Base-by-base conservation (phyloP, 1,140 invertebrate genomes). In the Caenorhabditis brenneri region DNA sequence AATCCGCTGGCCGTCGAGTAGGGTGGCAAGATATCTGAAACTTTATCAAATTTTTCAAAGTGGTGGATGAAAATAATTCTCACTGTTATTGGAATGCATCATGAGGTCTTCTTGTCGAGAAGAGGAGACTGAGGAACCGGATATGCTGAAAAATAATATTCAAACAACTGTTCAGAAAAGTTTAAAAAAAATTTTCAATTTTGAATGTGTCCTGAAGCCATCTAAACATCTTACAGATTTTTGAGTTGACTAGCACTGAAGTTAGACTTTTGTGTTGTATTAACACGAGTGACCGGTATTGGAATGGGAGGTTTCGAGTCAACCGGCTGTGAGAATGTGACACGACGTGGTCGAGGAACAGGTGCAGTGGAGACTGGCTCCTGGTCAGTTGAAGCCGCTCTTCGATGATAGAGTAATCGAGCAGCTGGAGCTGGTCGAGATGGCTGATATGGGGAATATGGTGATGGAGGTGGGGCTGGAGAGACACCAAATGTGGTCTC, bases 171-270 rank as follows among this genome's bases (percentile, higher is more conserved):
- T 36, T 58, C 15, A 10, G 31, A 19, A 29, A 36, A 65, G 33
- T 39, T 65, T 16, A 9, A 36, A 16, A 16, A 33, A 0, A n/a
- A 36, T 65, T 39, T 65, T 65, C n/a, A 12, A 27, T 27, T 27
- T 33, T 36, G 19, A 36, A 27, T 36, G 7, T 7, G 36, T 58
- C 31, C 55, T 58, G 55, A 27, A 58, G 29, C 55, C 55, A 12
- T 12, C 19, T 29, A 1, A n/a, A n/a, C 33, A 16, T 65, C 81
- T 82, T 74, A 82, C 81, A 82, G 81, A 65, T 65, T 48, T 51
- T 69, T 82, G 5, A 82, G 81, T 49, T 69, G 60, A 22, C 19
- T 55, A 9, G 81, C 36, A 19, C 9, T 53, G 36, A 82, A 69
- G 29, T n/a, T 82, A 10, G 46, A 27, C 33, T n/a, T 60, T 29